Evolutionary conservation across 2,888 invertebrate species (phyloP).

Genomic region (Archips xylosteana): DNA sequence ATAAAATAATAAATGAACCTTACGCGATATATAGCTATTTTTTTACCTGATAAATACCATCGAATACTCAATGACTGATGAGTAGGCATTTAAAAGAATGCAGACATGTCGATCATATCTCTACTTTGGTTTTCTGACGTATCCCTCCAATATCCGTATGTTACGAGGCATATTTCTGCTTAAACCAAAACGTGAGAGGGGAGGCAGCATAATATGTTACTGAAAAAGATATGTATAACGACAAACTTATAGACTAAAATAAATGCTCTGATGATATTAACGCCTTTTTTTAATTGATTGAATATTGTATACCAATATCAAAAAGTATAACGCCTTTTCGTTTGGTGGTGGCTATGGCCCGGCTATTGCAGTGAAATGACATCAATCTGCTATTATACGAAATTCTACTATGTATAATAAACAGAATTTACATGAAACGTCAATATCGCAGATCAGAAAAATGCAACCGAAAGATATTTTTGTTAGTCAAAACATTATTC

Average conservation of each 20-base stretch:
- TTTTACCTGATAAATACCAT: slow-evolving; percentile 1
- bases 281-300: background rate
- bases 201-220: background rate
- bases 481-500: background rate
- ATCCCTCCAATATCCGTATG: background rate
- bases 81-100: background rate
- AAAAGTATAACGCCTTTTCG: background rate
- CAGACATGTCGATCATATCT: background rate
- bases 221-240: slow-evolving; percentile 22
- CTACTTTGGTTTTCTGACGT: background rate
- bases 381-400: too few species aligned
- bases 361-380: too few species aligned
- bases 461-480: background rate
- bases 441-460: slow-evolving; percentile 4
- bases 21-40: background rate
- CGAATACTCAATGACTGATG: background rate
- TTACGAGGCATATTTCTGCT: background rate
- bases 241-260: slow-evolving; percentile 30
- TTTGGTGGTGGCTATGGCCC: background rate
- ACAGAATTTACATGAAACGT: background rate
- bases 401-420: background rate
- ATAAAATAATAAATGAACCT: background rate
- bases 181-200: background rate
- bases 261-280: background rate
- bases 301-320: background rate